Evolutionary conservation across 2,113 vertebrate species (phyloP), one percentile per base, ranked within the genome.

Genomic region (Percina caprodes): DNA sequence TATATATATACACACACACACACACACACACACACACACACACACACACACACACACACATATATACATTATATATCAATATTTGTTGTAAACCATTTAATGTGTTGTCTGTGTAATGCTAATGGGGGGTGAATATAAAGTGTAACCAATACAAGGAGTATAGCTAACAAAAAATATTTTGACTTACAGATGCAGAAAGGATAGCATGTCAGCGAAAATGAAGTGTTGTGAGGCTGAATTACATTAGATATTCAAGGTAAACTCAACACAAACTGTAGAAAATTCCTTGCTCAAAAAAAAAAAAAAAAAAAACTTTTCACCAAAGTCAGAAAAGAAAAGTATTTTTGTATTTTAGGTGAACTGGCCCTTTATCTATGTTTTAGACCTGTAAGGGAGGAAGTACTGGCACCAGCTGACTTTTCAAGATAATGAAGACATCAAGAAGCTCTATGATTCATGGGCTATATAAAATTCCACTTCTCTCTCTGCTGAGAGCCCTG

Each of bases 401-500:
- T 42, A 42, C 39, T 42, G 39, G 42, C 1, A 8, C n/a, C 46
- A 26, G 61, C 49, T 51, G 11, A 23, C 8, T 45, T 21, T 23
- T 61, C 4, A 42, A 48, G 5, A 5, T 21, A 39, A 42, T 23
- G 10, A 79, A 30, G 3, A 56, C 2, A 39, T 66, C 13, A 39
- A 35, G 10, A 51, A 24, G 12, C 21, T 49, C 10, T 63, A 16
- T 26, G 23, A 54, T 54, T 16, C 19, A 45, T 73, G 23, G 3
- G 24, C 4, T 23, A 1, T 49, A 61, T 30, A 24, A 19, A 51
- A 5, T 8, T 60, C 7, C 39, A 60, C 58, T 52, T 77, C 65
- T 68, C 35, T 83, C 68, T 65, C 48, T 26, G 23, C 56, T 52
- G 30, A 19, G 56, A 81, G 21, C 48, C 15, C 12, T 74, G 46